A percentile compares a stretch with the other conserved stretches of the same genome.
phyloP scores from a whole-genome alignment of 2,888 invertebrate species.

The Aphelenchoides bicaudatus region DNA sequence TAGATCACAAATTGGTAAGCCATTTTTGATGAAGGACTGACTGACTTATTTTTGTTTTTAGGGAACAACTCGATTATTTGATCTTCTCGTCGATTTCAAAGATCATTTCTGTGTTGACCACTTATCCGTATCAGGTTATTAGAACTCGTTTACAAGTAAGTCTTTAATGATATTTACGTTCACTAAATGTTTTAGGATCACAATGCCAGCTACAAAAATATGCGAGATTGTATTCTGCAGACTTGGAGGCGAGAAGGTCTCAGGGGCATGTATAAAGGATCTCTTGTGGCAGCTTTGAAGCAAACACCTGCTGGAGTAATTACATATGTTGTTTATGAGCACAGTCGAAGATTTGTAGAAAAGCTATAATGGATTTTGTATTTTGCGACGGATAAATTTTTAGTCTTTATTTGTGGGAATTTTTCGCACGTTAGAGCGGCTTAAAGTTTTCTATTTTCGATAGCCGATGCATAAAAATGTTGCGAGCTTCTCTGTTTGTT shows the following conservation, averaged over 20 bases:
- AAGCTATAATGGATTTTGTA: slow-evolving; percentile 19
- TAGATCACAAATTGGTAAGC: slow-evolving; percentile 35
- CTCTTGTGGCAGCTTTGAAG: slow-evolving; percentile 79
- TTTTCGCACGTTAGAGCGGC: no score
- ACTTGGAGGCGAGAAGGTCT: slow-evolving; percentile 61
- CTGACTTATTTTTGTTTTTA: no score
- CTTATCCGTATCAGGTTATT: slow-evolving; percentile 97
- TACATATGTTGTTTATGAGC: slow-evolving; percentile 90
- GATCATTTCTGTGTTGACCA: slow-evolving; percentile 75
- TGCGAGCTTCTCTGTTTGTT: no score
- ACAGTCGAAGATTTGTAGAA: slow-evolving; percentile 62
- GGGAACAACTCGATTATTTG: slow-evolving; percentile 87
- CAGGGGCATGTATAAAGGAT: slow-evolving; percentile 70
- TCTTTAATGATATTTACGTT: slow-evolving; percentile 29
- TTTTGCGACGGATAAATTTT: no score
- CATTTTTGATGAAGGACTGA: not conserved
- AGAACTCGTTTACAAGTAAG: slow-evolving; percentile 78
- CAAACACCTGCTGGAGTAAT: slow-evolving; percentile 93
- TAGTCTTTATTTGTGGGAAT: no score
- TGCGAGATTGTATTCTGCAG: slow-evolving; percentile 62
- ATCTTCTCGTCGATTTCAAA: slow-evolving; percentile 89
- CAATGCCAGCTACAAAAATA: slow-evolving; percentile 74
- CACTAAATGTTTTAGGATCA: slow-evolving; percentile 70
- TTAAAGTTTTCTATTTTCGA: no score
- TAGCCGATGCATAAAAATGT: no score